Conservation (phyloP, 1,140 invertebrate genomes). For the Pseudobourletiella spinata region DNA sequence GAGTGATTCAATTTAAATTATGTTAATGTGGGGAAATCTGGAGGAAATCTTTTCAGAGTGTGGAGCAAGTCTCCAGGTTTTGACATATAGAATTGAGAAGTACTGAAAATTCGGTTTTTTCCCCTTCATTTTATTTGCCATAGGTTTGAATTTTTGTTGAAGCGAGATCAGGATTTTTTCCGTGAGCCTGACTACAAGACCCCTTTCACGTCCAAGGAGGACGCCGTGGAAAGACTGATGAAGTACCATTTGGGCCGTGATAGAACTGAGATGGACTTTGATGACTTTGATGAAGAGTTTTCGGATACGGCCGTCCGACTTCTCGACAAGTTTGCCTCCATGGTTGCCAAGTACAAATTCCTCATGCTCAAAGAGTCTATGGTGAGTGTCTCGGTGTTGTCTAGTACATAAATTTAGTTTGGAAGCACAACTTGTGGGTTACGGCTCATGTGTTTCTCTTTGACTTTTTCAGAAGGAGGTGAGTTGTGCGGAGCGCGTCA, state of each 20-base stretch:
- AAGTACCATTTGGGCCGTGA: constrained; percentile 74
- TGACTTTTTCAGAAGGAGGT: constrained; percentile 53
- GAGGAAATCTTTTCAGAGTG: too few species aligned
- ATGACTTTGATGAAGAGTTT: constrained; percentile 67
- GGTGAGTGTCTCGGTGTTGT: constrained; percentile 56
- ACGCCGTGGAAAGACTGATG: constrained; percentile 68
- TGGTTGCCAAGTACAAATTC: constrained; percentile 69
- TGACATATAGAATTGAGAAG: too few species aligned
- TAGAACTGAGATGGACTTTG: constrained; percentile 54
- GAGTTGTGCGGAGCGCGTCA: constrained; percentile 59
- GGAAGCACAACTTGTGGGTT: too few species aligned
- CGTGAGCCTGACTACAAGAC: constrained; percentile 64
- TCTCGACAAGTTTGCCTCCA: constrained; percentile 60
- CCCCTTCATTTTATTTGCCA: constrained; percentile 32
- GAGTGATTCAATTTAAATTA: too few species aligned
- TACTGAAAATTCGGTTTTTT: too few species aligned
- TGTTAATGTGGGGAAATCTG: too few species aligned
- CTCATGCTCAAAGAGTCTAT: constrained; percentile 73
- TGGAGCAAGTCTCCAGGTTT: too few species aligned
- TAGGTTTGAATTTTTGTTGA: constrained; percentile 63
- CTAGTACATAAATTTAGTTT: too few species aligned
- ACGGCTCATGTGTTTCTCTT: constrained; percentile 10
- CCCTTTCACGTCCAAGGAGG: constrained; percentile 60
- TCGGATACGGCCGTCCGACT: constrained; percentile 62
- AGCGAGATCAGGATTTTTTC: constrained; percentile 67